Base-by-base conservation (phyloP, 2,797 vertebrate genomes). In the Cottoperca gobio region DNA sequence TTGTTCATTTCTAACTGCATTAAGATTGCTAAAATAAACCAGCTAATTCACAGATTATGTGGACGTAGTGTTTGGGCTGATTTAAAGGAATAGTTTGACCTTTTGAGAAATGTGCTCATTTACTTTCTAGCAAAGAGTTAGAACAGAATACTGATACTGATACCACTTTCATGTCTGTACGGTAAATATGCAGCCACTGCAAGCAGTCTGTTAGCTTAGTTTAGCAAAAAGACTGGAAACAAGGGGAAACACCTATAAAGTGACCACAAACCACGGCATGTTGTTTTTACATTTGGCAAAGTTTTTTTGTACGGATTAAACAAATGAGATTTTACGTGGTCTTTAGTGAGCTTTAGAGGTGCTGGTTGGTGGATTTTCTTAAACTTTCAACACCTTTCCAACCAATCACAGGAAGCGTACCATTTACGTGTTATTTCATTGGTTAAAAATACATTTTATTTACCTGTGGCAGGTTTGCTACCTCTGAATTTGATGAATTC, bases 11-110 rank as follows among this genome's bases (percentile, higher is more conserved):
- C 45, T 55, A 72, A 24, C 63, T 66, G 26, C 61, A 82, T 64
- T 73, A 55, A 79, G 39, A 55, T 61, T 64, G 65, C 71, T 68
- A 84, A 77, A 66, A 69, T 74, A 54, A 74, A 53, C 72, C 48
- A 17, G 43, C 42, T 52, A 6, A 23, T 71, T 68, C 42, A 42
- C 68, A 73, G 80, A 4, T 79, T 39, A 92, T 90, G 81, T 79
- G 77, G 87, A 91, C 70, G 78, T 66, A 75, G 54, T 4, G 11
- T 16, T 46, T 0, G 1, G 28, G n/a, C 28, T 55, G 8, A 14
- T 19, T 39, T 62, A 37, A 1, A 45, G 11, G 42, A 39, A 31
- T 43, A 21, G 23, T 68, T 60, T 10, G 17, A 39, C 23, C 52
- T 57, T 48, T 61, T 46, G 11, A 33, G 0, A 70, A 58, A 46